Conservation (phyloP, 2,113 vertebrate genomes). For the Leptobrachium ailaonicum region DNA sequence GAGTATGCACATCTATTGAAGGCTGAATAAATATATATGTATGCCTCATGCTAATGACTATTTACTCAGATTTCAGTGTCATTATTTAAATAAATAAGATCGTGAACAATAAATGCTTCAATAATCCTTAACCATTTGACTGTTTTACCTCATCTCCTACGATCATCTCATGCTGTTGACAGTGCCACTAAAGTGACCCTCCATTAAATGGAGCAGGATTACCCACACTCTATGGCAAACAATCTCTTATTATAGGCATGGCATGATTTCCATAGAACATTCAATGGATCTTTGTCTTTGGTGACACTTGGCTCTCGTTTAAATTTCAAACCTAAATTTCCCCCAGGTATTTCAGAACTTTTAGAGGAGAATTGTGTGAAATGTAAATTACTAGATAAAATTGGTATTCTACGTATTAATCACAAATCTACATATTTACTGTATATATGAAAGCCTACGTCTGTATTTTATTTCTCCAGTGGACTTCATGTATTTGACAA, state of each 20-base stretch:
- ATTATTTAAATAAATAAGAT: constrained; percentile 66
- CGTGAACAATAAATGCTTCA: constrained; percentile 52
- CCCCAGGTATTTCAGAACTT: constrained; percentile 60
- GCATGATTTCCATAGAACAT: constrained; percentile 66
- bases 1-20: constrained; percentile 15
- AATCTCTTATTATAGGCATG: constrained; percentile 68
- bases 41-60: constrained; percentile 55
- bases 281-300: constrained; percentile 61
- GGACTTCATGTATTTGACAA: background rate
- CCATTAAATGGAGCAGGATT: constrained; percentile 76
- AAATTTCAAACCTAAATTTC: constrained; percentile 62
- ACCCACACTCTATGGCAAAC: constrained; percentile 72
- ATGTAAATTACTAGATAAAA: constrained; percentile 55
- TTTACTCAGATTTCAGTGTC: constrained; percentile 62
- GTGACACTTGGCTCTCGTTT: constrained; percentile 59
- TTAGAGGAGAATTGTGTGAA: constrained; percentile 51
- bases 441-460: background rate
- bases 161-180: constrained; percentile 69
- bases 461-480: constrained; percentile 17
- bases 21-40: constrained; percentile 47
- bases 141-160: constrained; percentile 80
- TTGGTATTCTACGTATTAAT: constrained; percentile 49
- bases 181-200: constrained; percentile 68
- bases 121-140: constrained; percentile 80
- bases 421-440: constrained; percentile 49